A percentile compares a stretch with the other conserved stretches of the same genome.
Evolutionary conservation across 2,888 invertebrate species (phyloP).

Genomic region (Eristalis pertinax): DNA sequence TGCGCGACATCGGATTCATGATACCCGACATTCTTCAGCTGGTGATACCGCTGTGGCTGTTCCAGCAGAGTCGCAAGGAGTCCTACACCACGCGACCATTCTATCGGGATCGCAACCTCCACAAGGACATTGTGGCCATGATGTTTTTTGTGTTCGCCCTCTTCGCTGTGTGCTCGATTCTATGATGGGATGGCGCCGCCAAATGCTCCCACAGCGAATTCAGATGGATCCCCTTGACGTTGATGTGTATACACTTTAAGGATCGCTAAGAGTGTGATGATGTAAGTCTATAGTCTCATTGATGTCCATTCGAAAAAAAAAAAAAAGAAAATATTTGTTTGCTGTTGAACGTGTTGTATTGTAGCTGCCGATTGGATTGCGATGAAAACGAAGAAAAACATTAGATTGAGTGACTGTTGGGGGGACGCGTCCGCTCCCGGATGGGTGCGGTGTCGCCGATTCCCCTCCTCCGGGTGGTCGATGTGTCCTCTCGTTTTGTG

Average conservation of each 20-base stretch:
- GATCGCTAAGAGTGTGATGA: constrained; percentile 54
- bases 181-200: constrained; percentile 75
- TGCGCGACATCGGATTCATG: constrained; percentile 87
- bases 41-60: constrained; percentile 83
- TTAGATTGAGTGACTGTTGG: constrained; percentile 43
- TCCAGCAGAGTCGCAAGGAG: constrained; percentile 80
- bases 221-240: constrained; percentile 74
- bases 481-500: constrained; percentile 2
- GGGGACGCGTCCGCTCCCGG: constrained; percentile 13
- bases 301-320: constrained; percentile 46
- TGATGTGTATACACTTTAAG: constrained; percentile 23
- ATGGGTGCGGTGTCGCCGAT: neutral
- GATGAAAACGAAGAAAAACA: neutral
- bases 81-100: constrained; percentile 79
- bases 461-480: neutral
- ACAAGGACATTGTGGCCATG: constrained; percentile 80
- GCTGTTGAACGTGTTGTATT: constrained; percentile 53
- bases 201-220: constrained; percentile 43
- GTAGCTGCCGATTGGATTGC: constrained; percentile 45
- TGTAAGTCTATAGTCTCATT: constrained; percentile 62
- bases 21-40: constrained; percentile 86
- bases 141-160: constrained; percentile 80
- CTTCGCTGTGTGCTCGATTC: constrained; percentile 80
- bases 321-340: constrained; percentile 29
- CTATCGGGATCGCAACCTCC: constrained; percentile 80